These are phyloP conservation scores for Coelopa frigida DNA, from an alignment of 1,140 invertebrate species.

Conservation along the genomic window DNA sequence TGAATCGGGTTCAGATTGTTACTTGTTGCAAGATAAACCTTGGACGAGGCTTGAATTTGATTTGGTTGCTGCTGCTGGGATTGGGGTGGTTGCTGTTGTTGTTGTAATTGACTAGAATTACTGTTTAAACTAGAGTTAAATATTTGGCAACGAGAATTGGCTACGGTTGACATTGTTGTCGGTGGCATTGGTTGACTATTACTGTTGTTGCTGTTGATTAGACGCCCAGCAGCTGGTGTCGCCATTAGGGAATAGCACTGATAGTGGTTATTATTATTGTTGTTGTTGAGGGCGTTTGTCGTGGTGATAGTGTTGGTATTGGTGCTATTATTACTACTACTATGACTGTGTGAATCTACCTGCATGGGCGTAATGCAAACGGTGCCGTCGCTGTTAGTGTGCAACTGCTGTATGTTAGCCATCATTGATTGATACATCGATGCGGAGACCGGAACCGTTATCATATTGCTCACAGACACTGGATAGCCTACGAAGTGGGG, in stretches of 20 bases:
- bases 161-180: slow-evolving; percentile 2
- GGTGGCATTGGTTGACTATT: slow-evolving; percentile 4
- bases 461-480: slow-evolving; percentile 86
- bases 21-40: slow-evolving; percentile 9
- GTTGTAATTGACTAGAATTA: slow-evolving; percentile 13
- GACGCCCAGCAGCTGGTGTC: slow-evolving; percentile 8
- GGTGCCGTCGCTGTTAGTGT: slow-evolving; percentile 65
- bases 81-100: slow-evolving; percentile 11
- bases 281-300: slow-evolving; percentile 10
- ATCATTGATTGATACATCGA: slow-evolving; percentile 96
- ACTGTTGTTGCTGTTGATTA: slow-evolving; percentile 7
- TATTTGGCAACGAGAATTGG: slow-evolving; percentile 18
- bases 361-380: slow-evolving; percentile 77
- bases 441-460: slow-evolving; percentile 88
- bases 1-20: slow-evolving; percentile 3
- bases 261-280: slow-evolving; percentile 12
- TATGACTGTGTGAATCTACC: slow-evolving; percentile 47
- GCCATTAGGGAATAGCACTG: slow-evolving; percentile 17
- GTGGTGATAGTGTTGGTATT: slow-evolving; percentile 15
- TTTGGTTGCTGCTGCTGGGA: slow-evolving; percentile 12
- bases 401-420: slow-evolving; percentile 78
- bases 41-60: slow-evolving; percentile 4
- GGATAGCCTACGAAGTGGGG: slow-evolving; percentile 58
- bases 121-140: slow-evolving; percentile 17
- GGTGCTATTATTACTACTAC: slow-evolving; percentile 10